Base-by-base conservation (phyloP, 2,113 vertebrate genomes). In the Nothobranchius furzeri region DNA sequence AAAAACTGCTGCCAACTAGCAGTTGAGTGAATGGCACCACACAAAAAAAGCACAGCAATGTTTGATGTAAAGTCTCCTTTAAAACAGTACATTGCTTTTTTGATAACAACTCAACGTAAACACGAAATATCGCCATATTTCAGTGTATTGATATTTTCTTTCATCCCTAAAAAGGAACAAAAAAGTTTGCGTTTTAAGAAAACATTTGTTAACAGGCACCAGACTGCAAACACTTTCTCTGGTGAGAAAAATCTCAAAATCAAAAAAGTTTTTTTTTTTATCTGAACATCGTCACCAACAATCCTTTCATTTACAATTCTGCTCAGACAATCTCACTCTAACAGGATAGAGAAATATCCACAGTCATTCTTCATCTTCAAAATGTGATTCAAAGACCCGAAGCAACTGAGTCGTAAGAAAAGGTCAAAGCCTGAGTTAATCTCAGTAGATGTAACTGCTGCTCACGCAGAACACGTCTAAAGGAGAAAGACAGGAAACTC, bases 301-400 rank as follows among this genome's bases (percentile, higher is more conserved):
- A 63, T 70, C 51, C 66, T 64, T 78, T 80, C 57, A 76, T 83
- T 88, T 68, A 66, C 30, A 65, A 64, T 48, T 75, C 67, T 56
- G 64, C 30, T 17, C 63, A 74, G 75, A 75, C 54, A 56, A 60
- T 78, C 20, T 64, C 20, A 45, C 30, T 48, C 25, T 60, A 55
- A n/a, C 1, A 0, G 15, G 47, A 40, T 24, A 64, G 45, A 42
- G 9, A 24, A 60, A 73, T 53, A n/a, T 42, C 78, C 62, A 73
- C 66, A 63, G 73, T 48, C 20, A 36, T 51, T 40, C 15, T 54
- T 55, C 30, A 55, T 12, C 52, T 48, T 70, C 20, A 17, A 68
- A 68, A 75, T 74, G 13, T 37, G 35, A 11, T 49, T 15, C 11
- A 24, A 53, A 47, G 6, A 43, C 42, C 42, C 42, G 14, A 56